A percentile compares a stretch with the other conserved stretches of the same genome.
These are phyloP conservation scores for Ibycter americanus DNA, from an alignment of 2,797 vertebrate species.

Conservation along the genomic window DNA sequence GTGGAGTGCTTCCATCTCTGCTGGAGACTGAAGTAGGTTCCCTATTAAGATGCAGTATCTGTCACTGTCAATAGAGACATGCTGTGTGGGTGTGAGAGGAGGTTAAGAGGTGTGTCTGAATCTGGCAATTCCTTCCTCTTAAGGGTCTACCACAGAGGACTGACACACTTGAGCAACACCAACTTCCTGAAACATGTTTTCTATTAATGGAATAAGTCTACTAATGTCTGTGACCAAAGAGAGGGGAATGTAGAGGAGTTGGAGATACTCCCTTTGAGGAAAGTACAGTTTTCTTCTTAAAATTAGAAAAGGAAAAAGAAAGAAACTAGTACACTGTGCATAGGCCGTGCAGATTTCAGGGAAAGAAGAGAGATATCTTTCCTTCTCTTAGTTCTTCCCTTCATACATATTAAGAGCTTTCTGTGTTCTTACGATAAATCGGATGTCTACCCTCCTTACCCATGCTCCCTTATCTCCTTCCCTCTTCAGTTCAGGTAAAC, in stretches of 20 bases:
- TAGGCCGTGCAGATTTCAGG: neutral
- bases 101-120: slow-evolving; percentile 49
- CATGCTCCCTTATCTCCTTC: neutral
- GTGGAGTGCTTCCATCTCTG: slow-evolving; percentile 53
- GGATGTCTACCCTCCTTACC: neutral
- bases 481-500: neutral
- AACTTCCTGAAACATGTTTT: neutral
- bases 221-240: neutral
- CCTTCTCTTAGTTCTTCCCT: neutral
- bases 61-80: slow-evolving; percentile 66
- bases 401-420: neutral
- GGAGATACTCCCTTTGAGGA: neutral
- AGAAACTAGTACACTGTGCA: neutral
- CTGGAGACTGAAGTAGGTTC: slow-evolving; percentile 56
- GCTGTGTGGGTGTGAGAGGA: slow-evolving; percentile 54
- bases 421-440: neutral
- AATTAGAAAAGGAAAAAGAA: neutral
- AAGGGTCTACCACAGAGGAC: neutral
- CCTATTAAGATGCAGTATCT: slow-evolving; percentile 67
- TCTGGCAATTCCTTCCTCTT: slow-evolving; percentile 36
- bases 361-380: neutral
- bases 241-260: neutral
- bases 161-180: slow-evolving; percentile 2
- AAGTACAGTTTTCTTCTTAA: neutral
- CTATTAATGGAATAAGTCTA: neutral